These are phyloP conservation scores for Mastacembelus armatus DNA, from an alignment of 2,797 vertebrate species.

Conservation along the genomic window DNA sequence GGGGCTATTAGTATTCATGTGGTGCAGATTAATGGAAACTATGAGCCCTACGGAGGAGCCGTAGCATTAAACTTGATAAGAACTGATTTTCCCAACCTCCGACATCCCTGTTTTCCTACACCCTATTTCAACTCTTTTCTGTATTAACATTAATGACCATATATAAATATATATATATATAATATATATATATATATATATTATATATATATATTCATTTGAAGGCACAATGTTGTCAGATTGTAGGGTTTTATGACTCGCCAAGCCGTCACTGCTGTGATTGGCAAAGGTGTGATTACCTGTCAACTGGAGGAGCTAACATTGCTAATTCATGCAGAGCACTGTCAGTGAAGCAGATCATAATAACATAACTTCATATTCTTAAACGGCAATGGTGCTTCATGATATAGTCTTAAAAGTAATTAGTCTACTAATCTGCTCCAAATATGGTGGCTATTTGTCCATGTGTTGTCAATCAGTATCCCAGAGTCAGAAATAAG, in stretches of 20 bases:
- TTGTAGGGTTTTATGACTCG: conserved; percentile 56
- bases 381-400: conserved; percentile 34
- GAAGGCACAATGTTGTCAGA: conserved; percentile 68
- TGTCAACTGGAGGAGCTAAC: conserved; percentile 43
- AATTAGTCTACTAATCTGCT: conserved; percentile 12
- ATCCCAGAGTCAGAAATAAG: too few species aligned
- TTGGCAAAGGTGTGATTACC: conserved; percentile 66
- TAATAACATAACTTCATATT: conserved; percentile 45
- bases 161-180: too few species aligned
- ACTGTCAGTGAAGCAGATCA: conserved; percentile 28
- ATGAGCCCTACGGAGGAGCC: conserved; percentile 76
- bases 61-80: conserved; percentile 84
- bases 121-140: conserved; percentile 62
- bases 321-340: conserved; percentile 41
- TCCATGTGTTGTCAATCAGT: background rate
- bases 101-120: conserved; percentile 74
- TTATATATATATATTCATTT: conserved; percentile 61
- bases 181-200: conserved; percentile 60
- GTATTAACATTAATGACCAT: conserved; percentile 85
- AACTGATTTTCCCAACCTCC: conserved; percentile 79
- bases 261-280: conserved; percentile 56
- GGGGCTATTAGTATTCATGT: conserved; percentile 85
- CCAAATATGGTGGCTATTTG: background rate
- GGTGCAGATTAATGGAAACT: conserved; percentile 82
- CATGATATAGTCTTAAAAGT: conserved; percentile 16